Base-by-base conservation (phyloP, 2,888 invertebrate genomes). In the Phania funesta region DNA sequence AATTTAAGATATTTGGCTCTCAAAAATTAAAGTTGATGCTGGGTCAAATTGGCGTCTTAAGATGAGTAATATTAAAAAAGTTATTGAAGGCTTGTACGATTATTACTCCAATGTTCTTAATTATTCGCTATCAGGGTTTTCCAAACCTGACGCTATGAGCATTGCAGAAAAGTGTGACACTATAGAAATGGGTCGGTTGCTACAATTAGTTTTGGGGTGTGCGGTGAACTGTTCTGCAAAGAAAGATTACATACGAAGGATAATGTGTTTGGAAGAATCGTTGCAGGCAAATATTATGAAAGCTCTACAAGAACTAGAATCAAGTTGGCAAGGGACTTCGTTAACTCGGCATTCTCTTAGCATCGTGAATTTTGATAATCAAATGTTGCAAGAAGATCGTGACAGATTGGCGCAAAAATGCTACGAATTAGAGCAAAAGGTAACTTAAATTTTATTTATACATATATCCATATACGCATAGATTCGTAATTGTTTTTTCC, bases 281-380 rank as follows among this genome's bases (percentile, higher is more conserved):
- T 95, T 97, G 24, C 98, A 99, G 90, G 95, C 96, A 86, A 97
- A 96, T 76, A 97, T 99, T 85, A 99, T 98, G 97, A 95, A 96
- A 88, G 98, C 98, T 9, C 96, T 99, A 87, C 98, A 99, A 92
- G 97, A 96, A 90, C 89, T 94, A 32, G 94, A 94, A 87, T 93
- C 93, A 26, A 92, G 92, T 29, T 92, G 93, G 84, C 93, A 92
- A 70, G 93, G 93, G 11, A 86, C 88, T 11, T 90, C 91, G 0
- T 83, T 90, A 9, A 89, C 90, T 0, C 87, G 90, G 9, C 89
- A 87, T 62, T 89, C 90, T 0, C 80, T 91, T 3, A 89, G 89
- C 71, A 89, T 90, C 70, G 91, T 90, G 76, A 91, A 94, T 70
- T 91, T 92, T 7, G 95, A 95, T 85, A 92, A 95, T 24, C 95